A percentile compares a stretch with the other conserved stretches of the same genome.
Evolutionary conservation across 1,140 invertebrate species (phyloP).

Genomic region (Sminthurides bifidus): DNA sequence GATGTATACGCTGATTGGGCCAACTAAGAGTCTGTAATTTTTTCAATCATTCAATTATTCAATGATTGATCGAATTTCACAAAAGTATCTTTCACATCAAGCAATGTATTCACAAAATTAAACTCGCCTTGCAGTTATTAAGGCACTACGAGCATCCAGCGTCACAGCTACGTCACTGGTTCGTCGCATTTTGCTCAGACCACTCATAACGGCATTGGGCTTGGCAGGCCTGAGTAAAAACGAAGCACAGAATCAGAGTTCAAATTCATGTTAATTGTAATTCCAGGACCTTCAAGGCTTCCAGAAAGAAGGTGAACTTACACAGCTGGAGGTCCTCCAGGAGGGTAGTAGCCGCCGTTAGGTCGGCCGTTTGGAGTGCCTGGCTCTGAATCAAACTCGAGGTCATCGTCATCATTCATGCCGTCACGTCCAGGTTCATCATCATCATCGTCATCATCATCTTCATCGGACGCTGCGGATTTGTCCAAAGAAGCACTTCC

Average conservation of each 20-base stretch:
- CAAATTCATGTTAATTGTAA: neutral
- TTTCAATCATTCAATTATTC: neutral
- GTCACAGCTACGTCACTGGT: conserved; percentile 27
- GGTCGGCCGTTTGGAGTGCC: neutral
- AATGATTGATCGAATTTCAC: neutral
- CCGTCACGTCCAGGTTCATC: conserved; percentile 23
- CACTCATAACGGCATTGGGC: conserved; percentile 29
- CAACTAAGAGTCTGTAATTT: conserved; percentile 24
- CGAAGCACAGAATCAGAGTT: conserved; percentile 2
- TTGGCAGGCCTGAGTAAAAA: conserved; percentile 28
- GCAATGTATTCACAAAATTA: neutral
- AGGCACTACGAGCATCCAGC: conserved; percentile 30
- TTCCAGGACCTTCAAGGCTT: too few species aligned
- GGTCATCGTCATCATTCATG: conserved; percentile 15
- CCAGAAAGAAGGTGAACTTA: conserved; percentile 2
- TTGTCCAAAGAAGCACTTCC: neutral
- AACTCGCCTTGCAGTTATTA: conserved; percentile 27
- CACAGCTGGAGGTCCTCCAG: conserved; percentile 27
- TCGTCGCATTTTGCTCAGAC: conserved; percentile 26
- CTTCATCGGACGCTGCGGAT: neutral
- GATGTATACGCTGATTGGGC: conserved; percentile 24
- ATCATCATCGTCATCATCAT: conserved; percentile 20
- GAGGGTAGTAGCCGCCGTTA: conserved; percentile 22
- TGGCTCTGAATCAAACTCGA: conserved; percentile 16
- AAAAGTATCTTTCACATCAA: neutral